Evolutionary conservation across 2,113 vertebrate species (phyloP).

Genomic region (Brachyhypopomus occidentalis): DNA sequence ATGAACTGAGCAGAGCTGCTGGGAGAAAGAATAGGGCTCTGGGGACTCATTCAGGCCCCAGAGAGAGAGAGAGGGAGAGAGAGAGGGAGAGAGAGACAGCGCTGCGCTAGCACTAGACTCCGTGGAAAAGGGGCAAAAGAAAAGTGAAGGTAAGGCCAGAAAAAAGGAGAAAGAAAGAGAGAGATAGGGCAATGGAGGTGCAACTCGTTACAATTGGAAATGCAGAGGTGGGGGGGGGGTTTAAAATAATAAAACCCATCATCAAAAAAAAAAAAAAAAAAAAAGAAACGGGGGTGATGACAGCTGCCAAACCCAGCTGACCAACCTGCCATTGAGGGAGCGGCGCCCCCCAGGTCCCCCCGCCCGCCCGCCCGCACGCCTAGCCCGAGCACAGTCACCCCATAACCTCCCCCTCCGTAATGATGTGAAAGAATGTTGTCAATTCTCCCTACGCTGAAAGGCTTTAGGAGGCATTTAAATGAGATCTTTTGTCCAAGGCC

Average conservation of each 20-base stretch:
- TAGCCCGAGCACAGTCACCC: slow-evolving; percentile 45
- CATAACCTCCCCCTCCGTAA: slow-evolving; percentile 72
- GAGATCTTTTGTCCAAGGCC: slow-evolving; percentile 73
- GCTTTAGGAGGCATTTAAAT: slow-evolving; percentile 79
- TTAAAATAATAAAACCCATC: slow-evolving; percentile 38
- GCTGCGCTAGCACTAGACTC: too few relatives aligned
- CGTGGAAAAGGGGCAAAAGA: too few relatives aligned
- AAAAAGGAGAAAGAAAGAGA: not conserved
- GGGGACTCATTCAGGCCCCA: slow-evolving; percentile 77
- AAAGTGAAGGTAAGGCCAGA: too few relatives aligned
- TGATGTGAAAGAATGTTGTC: slow-evolving; percentile 83
- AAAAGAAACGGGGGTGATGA: slow-evolving; percentile 54
- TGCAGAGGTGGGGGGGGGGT: slow-evolving; percentile 27
- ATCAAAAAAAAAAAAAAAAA: slow-evolving; percentile 45
- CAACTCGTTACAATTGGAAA: slow-evolving; percentile 64
- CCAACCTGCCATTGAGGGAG: slow-evolving; percentile 57
- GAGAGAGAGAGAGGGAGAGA: slow-evolving; percentile 48
- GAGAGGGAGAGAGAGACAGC: not conserved
- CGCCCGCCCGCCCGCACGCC: slow-evolving; percentile 39
- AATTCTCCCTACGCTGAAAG: slow-evolving; percentile 74
- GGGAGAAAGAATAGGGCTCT: slow-evolving; percentile 74
- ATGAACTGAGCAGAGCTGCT: slow-evolving; percentile 78
- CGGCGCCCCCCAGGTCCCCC: slow-evolving; percentile 50
- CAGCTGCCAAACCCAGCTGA: slow-evolving; percentile 68
- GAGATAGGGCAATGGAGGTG: slow-evolving; percentile 41